A percentile compares a stretch with the other conserved stretches of the same genome.
Conservation (phyloP, 2,888 invertebrate species). For the Luperina testacea region DNA sequence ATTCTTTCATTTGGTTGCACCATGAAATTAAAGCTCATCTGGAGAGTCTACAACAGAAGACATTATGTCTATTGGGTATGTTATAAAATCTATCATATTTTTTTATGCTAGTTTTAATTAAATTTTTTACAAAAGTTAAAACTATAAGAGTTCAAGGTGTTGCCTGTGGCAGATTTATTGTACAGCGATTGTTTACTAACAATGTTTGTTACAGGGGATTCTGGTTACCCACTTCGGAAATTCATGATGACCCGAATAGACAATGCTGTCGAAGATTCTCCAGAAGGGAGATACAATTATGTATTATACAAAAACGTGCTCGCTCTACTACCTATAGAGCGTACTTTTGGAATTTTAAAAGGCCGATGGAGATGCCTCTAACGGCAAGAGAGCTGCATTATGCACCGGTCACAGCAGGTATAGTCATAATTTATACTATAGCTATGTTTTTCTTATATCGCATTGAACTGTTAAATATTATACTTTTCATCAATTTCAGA, state of each 20-base stretch:
- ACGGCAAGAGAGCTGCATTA: not conserved
- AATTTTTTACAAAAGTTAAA: too few relatives aligned
- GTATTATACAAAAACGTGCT: not conserved
- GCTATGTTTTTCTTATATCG: not conserved
- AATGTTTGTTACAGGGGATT: not conserved
- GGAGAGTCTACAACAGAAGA: too few relatives aligned
- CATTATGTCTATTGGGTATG: too few relatives aligned
- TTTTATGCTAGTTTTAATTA: too few relatives aligned
- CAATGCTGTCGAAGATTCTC: not conserved
- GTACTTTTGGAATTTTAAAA: not conserved
- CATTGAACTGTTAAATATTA: not conserved
- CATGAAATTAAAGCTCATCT: too few relatives aligned
- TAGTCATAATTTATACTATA: not conserved
- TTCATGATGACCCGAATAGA: conserved; percentile 3
- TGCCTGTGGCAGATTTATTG: not conserved
- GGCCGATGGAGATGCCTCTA: not conserved
- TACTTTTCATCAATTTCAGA: not conserved
- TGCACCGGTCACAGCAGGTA: not conserved
- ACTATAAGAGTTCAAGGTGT: too few relatives aligned
- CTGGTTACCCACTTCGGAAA: not conserved
- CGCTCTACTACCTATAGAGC: not conserved
- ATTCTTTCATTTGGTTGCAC: too few relatives aligned
- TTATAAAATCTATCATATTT: too few relatives aligned
- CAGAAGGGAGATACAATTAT: not conserved
- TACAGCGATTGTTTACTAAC: not conserved